A percentile compares a stretch with the other conserved stretches of the same genome.
Conservation (phyloP, 2,113 vertebrate genomes). For the Anarrhichthys ocellatus region DNA sequence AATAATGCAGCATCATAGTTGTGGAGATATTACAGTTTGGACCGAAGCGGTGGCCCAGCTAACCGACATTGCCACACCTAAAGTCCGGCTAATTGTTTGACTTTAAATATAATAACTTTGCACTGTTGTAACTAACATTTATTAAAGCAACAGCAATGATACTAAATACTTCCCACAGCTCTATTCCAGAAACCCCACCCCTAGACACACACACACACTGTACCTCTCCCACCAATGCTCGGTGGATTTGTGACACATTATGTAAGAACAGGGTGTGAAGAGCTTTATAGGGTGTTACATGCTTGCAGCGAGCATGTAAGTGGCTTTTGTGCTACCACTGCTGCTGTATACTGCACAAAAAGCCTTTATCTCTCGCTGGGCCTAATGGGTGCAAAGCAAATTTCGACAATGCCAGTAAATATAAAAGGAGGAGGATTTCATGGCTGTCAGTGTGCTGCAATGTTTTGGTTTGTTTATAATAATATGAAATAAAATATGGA, state of each 20-base stretch:
- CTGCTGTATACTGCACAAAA: slow-evolving; percentile 40
- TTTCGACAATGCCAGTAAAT: slow-evolving; percentile 19
- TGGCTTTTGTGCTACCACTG: slow-evolving; percentile 47
- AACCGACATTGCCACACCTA: no score
- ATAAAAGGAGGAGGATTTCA: slow-evolving; percentile 11
- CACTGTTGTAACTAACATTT: neutral
- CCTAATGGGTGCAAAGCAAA: slow-evolving; percentile 41
- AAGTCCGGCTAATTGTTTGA: neutral
- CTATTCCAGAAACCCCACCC: neutral
- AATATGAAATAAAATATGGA: neutral
- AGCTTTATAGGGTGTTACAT: slow-evolving; percentile 57
- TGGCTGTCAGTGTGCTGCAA: neutral
- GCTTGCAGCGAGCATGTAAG: slow-evolving; percentile 58
- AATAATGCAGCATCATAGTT: neutral
- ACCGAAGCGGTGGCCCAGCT: no score
- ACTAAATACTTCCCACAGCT: neutral
- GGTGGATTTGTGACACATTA: slow-evolving; percentile 59
- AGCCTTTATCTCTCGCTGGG: slow-evolving; percentile 30
- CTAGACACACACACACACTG: slow-evolving; percentile 9
- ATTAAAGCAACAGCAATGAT: neutral
- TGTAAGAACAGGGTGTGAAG: slow-evolving; percentile 50
- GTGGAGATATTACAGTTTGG: neutral
- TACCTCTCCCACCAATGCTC: neutral
- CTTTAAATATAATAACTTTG: neutral
- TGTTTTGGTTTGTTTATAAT: neutral